Evolutionary conservation across 1,140 invertebrate genomes (phyloP), one percentile per base, ranked within the genome.

Genomic region (Hyles vespertilio): DNA sequence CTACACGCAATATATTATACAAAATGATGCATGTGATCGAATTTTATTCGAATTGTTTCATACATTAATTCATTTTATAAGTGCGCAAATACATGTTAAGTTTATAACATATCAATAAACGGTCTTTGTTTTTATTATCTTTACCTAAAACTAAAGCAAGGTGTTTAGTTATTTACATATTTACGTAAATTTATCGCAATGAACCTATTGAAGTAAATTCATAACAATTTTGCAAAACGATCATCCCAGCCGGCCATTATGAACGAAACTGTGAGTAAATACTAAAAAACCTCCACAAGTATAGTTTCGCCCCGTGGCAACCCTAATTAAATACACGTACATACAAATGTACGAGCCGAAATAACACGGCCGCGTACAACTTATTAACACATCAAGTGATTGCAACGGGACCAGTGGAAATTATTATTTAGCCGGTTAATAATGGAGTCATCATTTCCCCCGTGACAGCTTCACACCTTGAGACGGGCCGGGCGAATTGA

Each of bases 381-480:
- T 66, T 70, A 72, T 72, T 72, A 72, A 75, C 65, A 72, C 70
- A 72, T 72, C 72, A 72, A 57, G 33, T 22, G 12, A 32, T 10
- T 56, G 43, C 69, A 68, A 72, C 67, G 70, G 74, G 66, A 66
- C 58, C 61, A 58, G 49, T 46, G 51, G 62, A 68, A 61, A 67
- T 79, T 72, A 74, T 80, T 72, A 78, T 75, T 78, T 78, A 71
- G 70, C 65, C 67, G 67, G 67, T 66, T 81, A 81, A 82, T 86
- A 86, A 86, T 86, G 79, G 72, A 86, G 78, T 77, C 83, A 83
- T 86, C 83, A 84, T 81, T 77, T 79, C 68, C 59, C 67, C 63
- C 74, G 70, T 84, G 83, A 84, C 83, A 86, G 83, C 77, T 85
- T 83, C 81, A 86, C 83, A 86, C 83, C 79, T 84, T 70, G 74